These are phyloP conservation scores for Hipposideros armiger DNA, from an alignment of 2,113 vertebrate genomes.

Conservation along the genomic window DNA sequence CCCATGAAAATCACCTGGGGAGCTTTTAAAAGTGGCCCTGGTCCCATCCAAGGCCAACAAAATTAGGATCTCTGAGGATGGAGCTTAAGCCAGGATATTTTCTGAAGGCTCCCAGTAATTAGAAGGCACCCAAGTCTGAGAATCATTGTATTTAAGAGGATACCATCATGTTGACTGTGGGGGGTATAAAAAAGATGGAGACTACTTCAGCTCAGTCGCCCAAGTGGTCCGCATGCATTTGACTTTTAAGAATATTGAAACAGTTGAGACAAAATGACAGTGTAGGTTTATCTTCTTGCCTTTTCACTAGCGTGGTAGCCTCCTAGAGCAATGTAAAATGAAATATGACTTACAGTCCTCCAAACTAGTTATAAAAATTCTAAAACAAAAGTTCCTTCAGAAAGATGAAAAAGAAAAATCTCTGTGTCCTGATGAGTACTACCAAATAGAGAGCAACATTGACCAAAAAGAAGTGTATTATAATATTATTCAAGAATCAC, in stretches of 20 bases:
- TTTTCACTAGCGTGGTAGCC: neutral
- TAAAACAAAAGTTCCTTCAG: neutral
- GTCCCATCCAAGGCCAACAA: neutral
- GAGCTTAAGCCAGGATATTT: neutral
- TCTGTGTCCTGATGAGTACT: neutral
- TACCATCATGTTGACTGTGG: neutral
- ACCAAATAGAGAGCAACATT: neutral
- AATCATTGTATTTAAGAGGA: neutral
- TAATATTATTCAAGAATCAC: neutral
- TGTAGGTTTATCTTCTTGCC: neutral
- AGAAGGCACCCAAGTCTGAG: neutral
- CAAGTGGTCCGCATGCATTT: neutral
- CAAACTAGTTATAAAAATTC: neutral
- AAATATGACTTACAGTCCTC: neutral
- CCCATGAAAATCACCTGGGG: neutral
- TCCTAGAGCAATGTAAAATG: constrained; percentile 1
- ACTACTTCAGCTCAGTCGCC: neutral
- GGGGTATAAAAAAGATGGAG: neutral
- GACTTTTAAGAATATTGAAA: constrained; percentile 5
- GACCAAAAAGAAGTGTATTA: neutral
- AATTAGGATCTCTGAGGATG: neutral
- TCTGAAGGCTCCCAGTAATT: neutral
- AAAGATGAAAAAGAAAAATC: neutral
- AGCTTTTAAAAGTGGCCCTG: neutral
- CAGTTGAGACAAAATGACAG: neutral